Evolutionary conservation across 2,113 vertebrate genomes (phyloP).

Genomic region (Diglossa brunneiventris): DNA sequence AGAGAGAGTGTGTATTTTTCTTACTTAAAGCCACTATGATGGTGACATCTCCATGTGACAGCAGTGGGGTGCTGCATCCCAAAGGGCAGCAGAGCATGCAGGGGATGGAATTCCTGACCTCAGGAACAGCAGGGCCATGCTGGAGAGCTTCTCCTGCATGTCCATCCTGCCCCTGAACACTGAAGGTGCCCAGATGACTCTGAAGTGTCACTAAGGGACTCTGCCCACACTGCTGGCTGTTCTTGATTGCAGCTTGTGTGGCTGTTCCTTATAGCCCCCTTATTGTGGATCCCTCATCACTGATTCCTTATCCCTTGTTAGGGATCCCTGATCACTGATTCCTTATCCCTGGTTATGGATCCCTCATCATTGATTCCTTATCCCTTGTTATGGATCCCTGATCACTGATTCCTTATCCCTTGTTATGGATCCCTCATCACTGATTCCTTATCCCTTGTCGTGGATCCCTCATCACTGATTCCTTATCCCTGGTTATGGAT

Average conservation of each 20-base stretch:
- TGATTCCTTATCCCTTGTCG: neutral
- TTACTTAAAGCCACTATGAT: neutral
- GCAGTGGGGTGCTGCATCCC: neutral
- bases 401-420: neutral
- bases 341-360: too few species aligned
- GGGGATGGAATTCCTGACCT: accelerated
- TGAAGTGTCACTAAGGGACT: too few species aligned
- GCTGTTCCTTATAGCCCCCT: neutral
- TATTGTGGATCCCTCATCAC: neutral
- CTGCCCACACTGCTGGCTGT: neutral
- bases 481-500: neutral
- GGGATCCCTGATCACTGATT: neutral
- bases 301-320: neutral
- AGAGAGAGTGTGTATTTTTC: neutral
- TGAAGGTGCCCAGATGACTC: neutral
- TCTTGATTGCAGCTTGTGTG: neutral
- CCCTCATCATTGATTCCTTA: neutral
- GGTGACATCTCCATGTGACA: neutral
- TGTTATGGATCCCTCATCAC: neutral
- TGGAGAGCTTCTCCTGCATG: accelerated
- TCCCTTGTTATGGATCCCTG: neutral
- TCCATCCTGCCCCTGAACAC: neutral
- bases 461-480: neutral
- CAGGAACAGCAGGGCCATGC: neutral
- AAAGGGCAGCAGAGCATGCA: accelerated